Base-by-base conservation (phyloP, 2,113 vertebrate species). In the Phaethornis superciliosus region DNA sequence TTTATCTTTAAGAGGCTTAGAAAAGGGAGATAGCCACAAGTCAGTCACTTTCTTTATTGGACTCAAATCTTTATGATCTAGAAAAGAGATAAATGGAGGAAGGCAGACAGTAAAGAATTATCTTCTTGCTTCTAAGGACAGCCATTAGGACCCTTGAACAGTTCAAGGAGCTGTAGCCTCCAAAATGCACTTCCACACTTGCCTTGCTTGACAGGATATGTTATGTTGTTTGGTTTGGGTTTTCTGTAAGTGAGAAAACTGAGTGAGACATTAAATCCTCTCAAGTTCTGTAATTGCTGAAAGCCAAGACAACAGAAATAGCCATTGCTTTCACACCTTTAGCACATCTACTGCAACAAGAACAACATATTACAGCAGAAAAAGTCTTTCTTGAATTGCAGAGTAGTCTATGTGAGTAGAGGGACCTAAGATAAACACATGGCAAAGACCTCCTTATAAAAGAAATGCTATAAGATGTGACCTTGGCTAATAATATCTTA, bases 21-120 rank as follows among this genome's bases (percentile, higher is more conserved):
- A 60, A 91, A 76, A 64, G 35, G 18, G 59, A 88, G 51, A 86
- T 32, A 93, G 90, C 54, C 23, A 54, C 17, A 3, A 93, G 49
- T 67, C 59, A 91, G 8, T 93, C 54, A 35, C 67, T 92, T 1
- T 63, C 49, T 93, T 93, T 78, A 77, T 32, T 84, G 60, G 49
- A 68, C 65, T 89, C 84, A 85, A 85, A 67, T 83, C 60, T 76
- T 74, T 81, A 76, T 90, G 85, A 87, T 78, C 56, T 54, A 87
- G 87, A 56, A 24, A 2, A n/a, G 19, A 35, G 21, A 63, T 70
- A 95, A 75, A 71, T 40, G n/a, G 84, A 71, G 30, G 23, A 81
- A 58, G 9, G 19, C 30, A 68, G 49, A 79, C 83, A 82, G 40
- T 54, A 55, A 69, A 85, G 44, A 54, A 44, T 28, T 40, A 15